Percentiles rank a stretch among this genome's conserved stretches.
These are phyloP conservation scores for Drosophila ezoana DNA, from an alignment of 2,888 invertebrate species.

Conservation along the genomic window DNA sequence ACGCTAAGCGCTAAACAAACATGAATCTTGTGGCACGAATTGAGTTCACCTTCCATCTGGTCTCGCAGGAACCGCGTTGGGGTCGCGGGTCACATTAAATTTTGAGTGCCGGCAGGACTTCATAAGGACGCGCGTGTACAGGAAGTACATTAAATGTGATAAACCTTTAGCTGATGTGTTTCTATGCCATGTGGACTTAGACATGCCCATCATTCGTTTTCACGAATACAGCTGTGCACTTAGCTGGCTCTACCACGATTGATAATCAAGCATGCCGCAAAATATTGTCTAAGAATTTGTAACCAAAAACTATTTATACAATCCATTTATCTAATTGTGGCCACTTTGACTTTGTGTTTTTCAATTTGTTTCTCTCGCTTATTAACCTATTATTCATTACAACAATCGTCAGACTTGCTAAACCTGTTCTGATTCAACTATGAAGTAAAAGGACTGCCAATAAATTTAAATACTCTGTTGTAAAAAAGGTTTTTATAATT, in stretches of 20 bases:
- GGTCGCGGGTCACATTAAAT: conserved; percentile 17
- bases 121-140: conserved; percentile 33
- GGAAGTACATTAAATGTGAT: conserved; percentile 67
- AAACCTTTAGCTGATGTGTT: conserved; percentile 3
- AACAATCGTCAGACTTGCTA: too few relatives aligned
- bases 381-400: too few relatives aligned
- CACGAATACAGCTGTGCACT: neutral
- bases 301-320: too few relatives aligned
- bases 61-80: neutral
- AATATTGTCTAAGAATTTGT: too few relatives aligned
- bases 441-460: too few relatives aligned
- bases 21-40: conserved; percentile 60
- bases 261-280: too few relatives aligned
- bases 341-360: too few relatives aligned
- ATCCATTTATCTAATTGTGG: too few relatives aligned
- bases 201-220: conserved; percentile 4
- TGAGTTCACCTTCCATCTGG: conserved; percentile 36
- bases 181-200: neutral
- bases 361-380: too few relatives aligned
- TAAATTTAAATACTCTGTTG: too few relatives aligned
- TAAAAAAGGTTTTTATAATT: too few relatives aligned
- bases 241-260: neutral
- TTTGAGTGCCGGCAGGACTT: conserved; percentile 16
- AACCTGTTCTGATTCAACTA: too few relatives aligned
- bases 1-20: conserved; percentile 34